Conservation (phyloP, 2,113 vertebrate genomes). For the Furnarius figulus region DNA sequence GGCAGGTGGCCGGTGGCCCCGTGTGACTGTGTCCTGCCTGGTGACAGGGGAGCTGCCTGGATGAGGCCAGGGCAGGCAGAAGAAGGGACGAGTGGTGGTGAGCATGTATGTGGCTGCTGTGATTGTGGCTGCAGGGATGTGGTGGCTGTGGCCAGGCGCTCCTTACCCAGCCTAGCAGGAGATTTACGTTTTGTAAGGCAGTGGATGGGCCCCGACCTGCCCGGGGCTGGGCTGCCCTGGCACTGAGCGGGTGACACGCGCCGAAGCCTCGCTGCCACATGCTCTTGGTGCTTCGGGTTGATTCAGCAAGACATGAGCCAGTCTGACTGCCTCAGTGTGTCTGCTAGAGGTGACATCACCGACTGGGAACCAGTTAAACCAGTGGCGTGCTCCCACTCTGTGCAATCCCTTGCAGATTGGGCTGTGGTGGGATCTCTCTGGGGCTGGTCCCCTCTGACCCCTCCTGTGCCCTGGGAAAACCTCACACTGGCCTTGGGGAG, state of each 20-base stretch:
- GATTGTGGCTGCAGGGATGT: background rate
- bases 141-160: background rate
- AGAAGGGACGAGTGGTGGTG: background rate
- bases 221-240: background rate
- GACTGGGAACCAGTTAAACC: background rate
- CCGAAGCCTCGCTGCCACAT: background rate
- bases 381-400: background rate
- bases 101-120: background rate
- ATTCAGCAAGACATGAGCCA: slow-evolving; percentile 47
- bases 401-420: background rate
- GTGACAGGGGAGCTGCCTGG: background rate
- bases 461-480: background rate
- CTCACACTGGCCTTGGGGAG: accelerated
- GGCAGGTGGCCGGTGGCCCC: accelerated
- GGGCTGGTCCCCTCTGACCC: background rate
- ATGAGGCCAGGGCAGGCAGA: background rate
- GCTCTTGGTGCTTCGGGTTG: background rate
- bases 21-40: background rate
- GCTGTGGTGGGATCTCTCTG: background rate
- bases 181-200: background rate
- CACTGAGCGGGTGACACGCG: background rate
- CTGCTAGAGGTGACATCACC: slow-evolving; percentile 27
- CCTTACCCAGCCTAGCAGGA: background rate
- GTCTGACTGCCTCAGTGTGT: background rate
- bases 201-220: background rate